phyloP scores from a whole-genome alignment of 2,888 invertebrate species.

The Coelopa pilipes region DNA sequence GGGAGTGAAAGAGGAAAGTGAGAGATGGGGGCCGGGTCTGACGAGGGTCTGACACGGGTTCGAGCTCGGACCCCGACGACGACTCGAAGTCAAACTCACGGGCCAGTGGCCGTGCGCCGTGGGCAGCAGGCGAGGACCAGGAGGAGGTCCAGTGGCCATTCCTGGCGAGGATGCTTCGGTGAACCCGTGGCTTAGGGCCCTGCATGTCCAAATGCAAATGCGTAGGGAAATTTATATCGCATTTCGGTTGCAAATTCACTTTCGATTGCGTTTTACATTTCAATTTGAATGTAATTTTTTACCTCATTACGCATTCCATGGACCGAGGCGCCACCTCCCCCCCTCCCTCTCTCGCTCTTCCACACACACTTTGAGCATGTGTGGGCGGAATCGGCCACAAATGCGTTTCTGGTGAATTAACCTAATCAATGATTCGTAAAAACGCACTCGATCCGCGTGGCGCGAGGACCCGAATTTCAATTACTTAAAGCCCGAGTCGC shows the following conservation, averaged over 20 bases:
- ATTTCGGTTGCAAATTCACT: background rate
- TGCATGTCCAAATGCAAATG: background rate
- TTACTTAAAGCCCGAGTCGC: constrained; percentile 10
- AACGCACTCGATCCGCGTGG: background rate
- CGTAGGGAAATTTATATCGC: background rate
- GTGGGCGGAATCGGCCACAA: background rate
- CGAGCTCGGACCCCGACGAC: background rate
- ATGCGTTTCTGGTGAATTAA: constrained; percentile 23
- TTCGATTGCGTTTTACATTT: constrained; percentile 14
- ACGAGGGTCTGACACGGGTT: constrained; percentile 15
- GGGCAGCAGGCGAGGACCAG: background rate
- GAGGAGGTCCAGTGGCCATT: background rate
- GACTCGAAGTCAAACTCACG: background rate
- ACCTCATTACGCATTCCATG: constrained; percentile 16
- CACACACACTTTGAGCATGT: background rate
- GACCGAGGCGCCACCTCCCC: background rate
- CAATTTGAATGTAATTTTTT: constrained; percentile 20
- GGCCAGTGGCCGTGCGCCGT: background rate
- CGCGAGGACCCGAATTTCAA: constrained; percentile 7
- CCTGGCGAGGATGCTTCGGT: background rate
- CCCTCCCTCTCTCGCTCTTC: too few relatives aligned
- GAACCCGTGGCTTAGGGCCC: background rate
- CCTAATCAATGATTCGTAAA: constrained; percentile 29
- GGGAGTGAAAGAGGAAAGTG: too few relatives aligned
- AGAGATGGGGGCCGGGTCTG: background rate